Percentiles rank a stretch among this genome's conserved stretches.
These are phyloP conservation scores for Magallana gigas DNA, from an alignment of 1,140 invertebrate genomes.

Conservation along the genomic window DNA sequence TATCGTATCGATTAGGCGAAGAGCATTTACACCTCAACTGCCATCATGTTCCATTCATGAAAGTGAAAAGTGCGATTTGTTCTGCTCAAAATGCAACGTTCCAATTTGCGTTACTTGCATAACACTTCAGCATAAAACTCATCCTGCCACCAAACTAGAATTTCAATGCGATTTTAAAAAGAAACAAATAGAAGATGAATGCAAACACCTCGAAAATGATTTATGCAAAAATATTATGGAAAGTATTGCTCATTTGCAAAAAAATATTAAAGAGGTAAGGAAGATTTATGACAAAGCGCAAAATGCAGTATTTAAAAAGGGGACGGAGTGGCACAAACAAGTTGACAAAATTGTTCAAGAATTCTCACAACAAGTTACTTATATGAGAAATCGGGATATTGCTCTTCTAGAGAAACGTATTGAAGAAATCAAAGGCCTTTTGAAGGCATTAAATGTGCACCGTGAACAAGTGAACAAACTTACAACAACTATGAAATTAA, in stretches of 20 bases:
- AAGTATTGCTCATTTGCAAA: not conserved
- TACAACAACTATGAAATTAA: not conserved
- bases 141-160: constrained; percentile 13
- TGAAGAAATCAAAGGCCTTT: not conserved
- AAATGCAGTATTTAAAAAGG: not conserved
- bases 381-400: constrained; percentile 2
- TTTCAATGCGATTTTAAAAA: not conserved
- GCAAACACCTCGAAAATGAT: not conserved
- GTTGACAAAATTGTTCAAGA: not conserved
- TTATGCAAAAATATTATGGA: not conserved
- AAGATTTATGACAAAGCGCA: not conserved
- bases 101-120: constrained; percentile 14
- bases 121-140: constrained; percentile 6
- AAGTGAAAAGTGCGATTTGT: not conserved
- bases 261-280: not conserved
- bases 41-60: not conserved
- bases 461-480: not conserved
- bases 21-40: not conserved
- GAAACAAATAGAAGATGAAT: not conserved
- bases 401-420: not conserved
- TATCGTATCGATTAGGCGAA: not conserved
- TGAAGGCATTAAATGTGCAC: not conserved
- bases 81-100: not conserved
- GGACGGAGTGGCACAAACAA: not conserved
- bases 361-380: not conserved